These are phyloP conservation scores for Automeris io DNA, from an alignment of 2,888 invertebrate genomes.

Conservation along the genomic window DNA sequence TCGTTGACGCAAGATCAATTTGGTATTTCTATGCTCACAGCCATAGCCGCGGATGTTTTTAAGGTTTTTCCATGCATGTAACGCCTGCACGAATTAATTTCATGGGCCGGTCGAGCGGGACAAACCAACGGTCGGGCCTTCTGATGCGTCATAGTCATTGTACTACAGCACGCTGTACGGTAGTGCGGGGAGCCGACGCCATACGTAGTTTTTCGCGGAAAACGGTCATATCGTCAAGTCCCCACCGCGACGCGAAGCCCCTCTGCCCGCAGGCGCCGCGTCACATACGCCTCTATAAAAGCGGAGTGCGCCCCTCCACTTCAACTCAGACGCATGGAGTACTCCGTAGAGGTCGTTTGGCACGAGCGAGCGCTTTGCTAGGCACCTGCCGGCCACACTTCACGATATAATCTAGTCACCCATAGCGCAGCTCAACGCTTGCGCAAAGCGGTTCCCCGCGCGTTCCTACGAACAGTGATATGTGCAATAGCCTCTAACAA, in stretches of 20 bases:
- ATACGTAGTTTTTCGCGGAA: constrained; percentile 71
- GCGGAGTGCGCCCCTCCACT: constrained; percentile 62
- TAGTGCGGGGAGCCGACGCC: constrained; percentile 44
- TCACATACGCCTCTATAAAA: constrained; percentile 68
- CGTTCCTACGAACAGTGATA: constrained; percentile 76
- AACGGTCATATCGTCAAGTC: constrained; percentile 58
- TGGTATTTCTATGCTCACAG: constrained; percentile 36
- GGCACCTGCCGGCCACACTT: constrained; percentile 77
- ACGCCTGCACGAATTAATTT: constrained; percentile 18
- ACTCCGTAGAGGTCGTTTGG: constrained; percentile 79
- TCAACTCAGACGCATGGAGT: constrained; percentile 78
- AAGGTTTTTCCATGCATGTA: constrained; percentile 22
- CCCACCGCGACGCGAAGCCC: constrained; percentile 23
- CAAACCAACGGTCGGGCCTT: constrained; percentile 52
- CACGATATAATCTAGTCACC: constrained; percentile 74
- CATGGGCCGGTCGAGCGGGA: constrained; percentile 34
- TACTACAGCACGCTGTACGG: constrained; percentile 40
- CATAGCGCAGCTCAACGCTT: constrained; percentile 69
- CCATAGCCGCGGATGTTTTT: constrained; percentile 23
- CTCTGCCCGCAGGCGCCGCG: constrained; percentile 45
- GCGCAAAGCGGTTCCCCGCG: constrained; percentile 70
- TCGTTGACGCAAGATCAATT: constrained; percentile 21
- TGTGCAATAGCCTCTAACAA: constrained; percentile 68
- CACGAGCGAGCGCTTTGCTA: constrained; percentile 79
- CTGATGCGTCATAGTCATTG: constrained; percentile 57